Evolutionary conservation across 2,888 invertebrate species (phyloP), one percentile per base, ranked within the genome.

Genomic region (Deilephila porcellus): DNA sequence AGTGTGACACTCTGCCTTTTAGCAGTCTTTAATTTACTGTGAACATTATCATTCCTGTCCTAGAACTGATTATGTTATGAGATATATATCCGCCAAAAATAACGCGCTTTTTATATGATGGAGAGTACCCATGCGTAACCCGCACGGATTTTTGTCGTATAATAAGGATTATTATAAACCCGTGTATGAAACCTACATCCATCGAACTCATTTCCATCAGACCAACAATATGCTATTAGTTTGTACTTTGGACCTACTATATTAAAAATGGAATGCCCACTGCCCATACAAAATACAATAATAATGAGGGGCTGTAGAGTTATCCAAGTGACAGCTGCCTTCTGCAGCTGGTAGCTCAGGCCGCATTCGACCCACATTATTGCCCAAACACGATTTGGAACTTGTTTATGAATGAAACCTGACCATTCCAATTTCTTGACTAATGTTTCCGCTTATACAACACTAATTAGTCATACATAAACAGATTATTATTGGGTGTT

Each of bases 351-450:
- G 45, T 45, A 45, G 14, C 52, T 52, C 45, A 52, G 29, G 17
- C 25, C 67, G 52, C 5, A 52, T 20, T 45, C 67, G 67, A 67
- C 67, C 67, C 67, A 67, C 52, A 67, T 67, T 67, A 52, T 67
- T 37, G 37, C 45, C 7, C 52, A 67, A 67, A 67, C 45, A 67
- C 64, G 64, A 67, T 45, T 11, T n/a, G 6, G 25, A 67, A 67
- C 67, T 52, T 52, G 67, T 52, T 67, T 67, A 67, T 67, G 52
- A 67, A 67, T 67, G 45, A 67, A 67, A 52, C 67, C 52, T 67
- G 67, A 67, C 67, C 67, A 67, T 67, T 67, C 67, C 67, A 67
- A 67, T 52, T 67, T 52, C 67, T 67, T 52, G 52, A 67, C 67
- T 25, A 67, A 67, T 67, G 45, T 67, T 52, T 67, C 67, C 45